Evolutionary conservation across 2,888 invertebrate genomes (phyloP), one percentile per base, ranked within the genome.

Genomic region (Erebia ligea): DNA sequence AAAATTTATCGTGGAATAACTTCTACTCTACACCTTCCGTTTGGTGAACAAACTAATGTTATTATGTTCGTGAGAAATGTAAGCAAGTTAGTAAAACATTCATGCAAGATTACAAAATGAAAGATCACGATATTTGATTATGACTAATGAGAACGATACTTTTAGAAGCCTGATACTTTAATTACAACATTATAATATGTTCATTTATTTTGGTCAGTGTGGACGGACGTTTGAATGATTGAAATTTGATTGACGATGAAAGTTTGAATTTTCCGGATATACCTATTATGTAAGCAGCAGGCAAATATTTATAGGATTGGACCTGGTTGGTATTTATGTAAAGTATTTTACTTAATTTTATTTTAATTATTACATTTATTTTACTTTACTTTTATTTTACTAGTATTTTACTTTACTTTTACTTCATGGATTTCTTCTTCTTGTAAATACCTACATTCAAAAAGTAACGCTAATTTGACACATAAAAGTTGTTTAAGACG

Each of bases 1-100:
- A 67, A 67, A 45, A 58, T 21, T 1, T 54, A 64, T 64, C 66
- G 58, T 17, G 64, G 58, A 57, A 61, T 57, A 40, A n/a, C n/a
- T 68, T 73, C 71, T 58, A 65, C 42, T 19, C 69, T 64, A 62
- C 62, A 1, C 45, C 50, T 54, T 64, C 64, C 54, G 54, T 65
- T 54, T 42, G 42, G 13, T 62, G 61, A 62, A 62, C 61, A 45
- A 45, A 21, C 19, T 62, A 62, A 62, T 45, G 45, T 17, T 17
- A 45, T 54, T 19, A 54, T 54, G 17, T 54, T 54, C 54, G 19
- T 54, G 54, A 54, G 54, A 17, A 54, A 54, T 54, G 2, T 54
- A 17, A 17, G 9, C 54, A 10, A 13, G 11, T 45, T 45, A 45
- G 11, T 45, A 13, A 13, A 45, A 45, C 45, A 45, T 58, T 15